Conservation (phyloP, 1,140 invertebrate genomes). For the Musca vetustissima region DNA sequence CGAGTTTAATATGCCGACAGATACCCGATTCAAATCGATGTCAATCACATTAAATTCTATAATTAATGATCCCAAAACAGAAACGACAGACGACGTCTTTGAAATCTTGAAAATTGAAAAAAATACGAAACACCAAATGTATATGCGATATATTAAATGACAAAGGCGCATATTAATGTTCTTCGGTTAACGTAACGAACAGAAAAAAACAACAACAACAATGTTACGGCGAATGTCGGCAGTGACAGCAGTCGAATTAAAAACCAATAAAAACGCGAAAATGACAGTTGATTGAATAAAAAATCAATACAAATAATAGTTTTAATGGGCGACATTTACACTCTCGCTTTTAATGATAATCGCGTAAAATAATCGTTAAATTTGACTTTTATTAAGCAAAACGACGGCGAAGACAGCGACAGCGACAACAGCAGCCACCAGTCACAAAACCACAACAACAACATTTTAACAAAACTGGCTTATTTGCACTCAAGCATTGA, state of each 20-base stretch:
- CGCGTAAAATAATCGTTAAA: constrained; percentile 29
- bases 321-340: constrained; percentile 25
- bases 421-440: neutral
- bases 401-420: neutral
- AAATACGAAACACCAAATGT: no score
- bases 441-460: no score
- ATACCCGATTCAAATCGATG: neutral
- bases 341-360: constrained; percentile 25
- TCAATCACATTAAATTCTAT: constrained; percentile 13
- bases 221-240: neutral
- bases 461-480: no score
- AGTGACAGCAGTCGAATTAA: constrained; percentile 6
- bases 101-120: no score
- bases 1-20: neutral
- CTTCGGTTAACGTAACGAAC: neutral
- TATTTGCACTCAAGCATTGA: no score
- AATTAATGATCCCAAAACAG: constrained; percentile 9
- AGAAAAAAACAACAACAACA: neutral
- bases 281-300: constrained; percentile 26
- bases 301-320: constrained; percentile 27
- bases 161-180: neutral
- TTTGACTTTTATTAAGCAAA: constrained; percentile 26
- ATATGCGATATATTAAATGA: no score
- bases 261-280: constrained; percentile 14
- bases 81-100: neutral